phyloP scores from a whole-genome alignment of 2,113 vertebrate species.

The Nematolebias whitei region DNA sequence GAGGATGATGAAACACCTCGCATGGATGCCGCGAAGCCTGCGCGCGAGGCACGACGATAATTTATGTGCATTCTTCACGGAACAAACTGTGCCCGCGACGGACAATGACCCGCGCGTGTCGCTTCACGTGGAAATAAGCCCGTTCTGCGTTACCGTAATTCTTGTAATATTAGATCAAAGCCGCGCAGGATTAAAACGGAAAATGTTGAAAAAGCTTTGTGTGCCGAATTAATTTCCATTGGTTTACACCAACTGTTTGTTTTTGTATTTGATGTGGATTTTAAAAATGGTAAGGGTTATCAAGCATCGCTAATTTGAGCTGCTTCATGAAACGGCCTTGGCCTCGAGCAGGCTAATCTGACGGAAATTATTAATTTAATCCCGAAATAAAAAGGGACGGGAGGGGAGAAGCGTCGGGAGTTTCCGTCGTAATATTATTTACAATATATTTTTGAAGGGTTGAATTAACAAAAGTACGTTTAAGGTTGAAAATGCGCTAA shows the following conservation, averaged over 20 bases:
- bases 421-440: no score
- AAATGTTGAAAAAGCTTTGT: not conserved
- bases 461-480: no score
- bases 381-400: not conserved
- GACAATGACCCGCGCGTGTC: slow-evolving; percentile 20
- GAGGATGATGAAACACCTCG: slow-evolving; percentile 78
- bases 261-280: no score
- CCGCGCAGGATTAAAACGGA: not conserved
- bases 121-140: not conserved
- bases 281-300: no score
- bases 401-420: no score
- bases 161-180: not conserved
- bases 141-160: not conserved
- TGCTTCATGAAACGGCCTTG: slow-evolving; percentile 35
- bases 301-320: no score
- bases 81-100: slow-evolving; percentile 25
- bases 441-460: no score
- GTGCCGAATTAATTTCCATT: not conserved
- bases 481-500: not conserved
- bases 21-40: slow-evolving; percentile 59
- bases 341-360: slow-evolving; percentile 55
- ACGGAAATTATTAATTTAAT: slow-evolving; percentile 62
- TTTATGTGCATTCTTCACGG: slow-evolving; percentile 21
- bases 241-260: no score
- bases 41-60: slow-evolving; percentile 26